Evolutionary conservation across 1,140 invertebrate species (phyloP).

Genomic region (Heliconius eleuchia): DNA sequence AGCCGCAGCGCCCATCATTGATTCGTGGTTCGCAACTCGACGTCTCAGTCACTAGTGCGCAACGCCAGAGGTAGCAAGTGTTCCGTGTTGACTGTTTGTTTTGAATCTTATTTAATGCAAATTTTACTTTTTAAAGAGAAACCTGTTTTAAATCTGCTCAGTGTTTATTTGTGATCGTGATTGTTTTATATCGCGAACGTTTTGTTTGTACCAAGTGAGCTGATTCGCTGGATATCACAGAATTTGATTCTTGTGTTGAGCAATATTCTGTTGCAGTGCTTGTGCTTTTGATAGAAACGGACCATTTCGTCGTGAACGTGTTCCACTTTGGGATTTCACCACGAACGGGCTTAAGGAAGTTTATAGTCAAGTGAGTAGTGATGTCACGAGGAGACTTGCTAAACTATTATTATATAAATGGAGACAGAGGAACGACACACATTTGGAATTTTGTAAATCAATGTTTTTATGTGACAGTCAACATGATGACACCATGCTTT

Average conservation of each 20-base stretch:
- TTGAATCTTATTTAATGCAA: constrained; percentile 66
- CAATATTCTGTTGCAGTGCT: constrained; percentile 76
- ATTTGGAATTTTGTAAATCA: constrained; percentile 2
- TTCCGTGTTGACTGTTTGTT: constrained; percentile 57
- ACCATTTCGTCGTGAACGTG: constrained; percentile 75
- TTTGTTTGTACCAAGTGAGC: constrained; percentile 27
- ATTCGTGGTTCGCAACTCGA: constrained; percentile 68
- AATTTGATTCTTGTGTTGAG: constrained; percentile 64
- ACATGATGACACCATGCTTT: background rate
- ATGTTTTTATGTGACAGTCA: background rate
- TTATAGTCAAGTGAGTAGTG: constrained; percentile 76
- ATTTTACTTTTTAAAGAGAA: constrained; percentile 52
- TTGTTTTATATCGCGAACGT: constrained; percentile 35
- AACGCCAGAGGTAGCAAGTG: constrained; percentile 72
- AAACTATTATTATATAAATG: constrained; percentile 4
- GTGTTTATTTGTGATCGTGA: constrained; percentile 43
- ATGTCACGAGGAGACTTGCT: constrained; percentile 26
- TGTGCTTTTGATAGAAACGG: constrained; percentile 74
- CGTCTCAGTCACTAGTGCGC: constrained; percentile 76
- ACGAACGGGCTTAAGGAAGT: constrained; percentile 79
- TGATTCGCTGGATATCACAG: constrained; percentile 38
- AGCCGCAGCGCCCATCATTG: constrained; percentile 63
- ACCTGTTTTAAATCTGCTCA: constrained; percentile 59
- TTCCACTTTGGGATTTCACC: constrained; percentile 77
- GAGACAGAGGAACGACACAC: background rate